phyloP scores from a whole-genome alignment of 2,113 vertebrate species.

The Silurus meridionalis region DNA sequence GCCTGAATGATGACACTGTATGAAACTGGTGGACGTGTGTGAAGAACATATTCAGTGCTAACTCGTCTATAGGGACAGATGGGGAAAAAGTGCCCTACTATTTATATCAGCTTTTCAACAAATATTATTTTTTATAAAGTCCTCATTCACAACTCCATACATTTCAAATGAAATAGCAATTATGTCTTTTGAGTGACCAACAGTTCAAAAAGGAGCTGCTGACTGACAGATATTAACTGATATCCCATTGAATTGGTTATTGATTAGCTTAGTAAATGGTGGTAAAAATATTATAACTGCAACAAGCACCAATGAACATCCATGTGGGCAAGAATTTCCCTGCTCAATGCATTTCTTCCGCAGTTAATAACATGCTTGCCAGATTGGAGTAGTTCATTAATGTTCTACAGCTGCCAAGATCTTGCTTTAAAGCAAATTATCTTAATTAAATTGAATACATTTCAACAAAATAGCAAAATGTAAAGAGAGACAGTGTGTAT shows the following conservation, averaged over 20 bases:
- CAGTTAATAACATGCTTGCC: not conserved
- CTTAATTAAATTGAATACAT: not conserved
- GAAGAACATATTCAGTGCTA: not conserved
- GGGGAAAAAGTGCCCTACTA: not conserved
- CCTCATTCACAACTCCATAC: not conserved
- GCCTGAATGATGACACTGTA: not conserved
- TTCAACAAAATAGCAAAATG: not conserved
- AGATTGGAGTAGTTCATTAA: not conserved
- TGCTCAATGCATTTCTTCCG: not conserved
- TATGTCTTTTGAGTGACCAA: not conserved
- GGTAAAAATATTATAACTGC: not conserved
- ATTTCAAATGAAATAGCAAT: slow-evolving; percentile 1
- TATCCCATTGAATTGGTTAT: not conserved
- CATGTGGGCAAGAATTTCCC: not conserved
- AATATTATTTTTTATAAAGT: not conserved
- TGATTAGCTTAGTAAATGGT: too few species aligned
- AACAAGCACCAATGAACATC: not conserved
- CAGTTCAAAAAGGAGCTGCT: not conserved
- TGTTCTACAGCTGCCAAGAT: not conserved
- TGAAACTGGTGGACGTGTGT: not conserved
- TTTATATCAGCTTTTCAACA: not conserved
- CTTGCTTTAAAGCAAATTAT: not conserved
- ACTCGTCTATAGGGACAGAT: not conserved
- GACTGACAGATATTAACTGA: not conserved
- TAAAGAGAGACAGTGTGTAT: not conserved